Base-by-base conservation (phyloP, 2,888 invertebrate genomes). In the Perithous albicinctus region DNA sequence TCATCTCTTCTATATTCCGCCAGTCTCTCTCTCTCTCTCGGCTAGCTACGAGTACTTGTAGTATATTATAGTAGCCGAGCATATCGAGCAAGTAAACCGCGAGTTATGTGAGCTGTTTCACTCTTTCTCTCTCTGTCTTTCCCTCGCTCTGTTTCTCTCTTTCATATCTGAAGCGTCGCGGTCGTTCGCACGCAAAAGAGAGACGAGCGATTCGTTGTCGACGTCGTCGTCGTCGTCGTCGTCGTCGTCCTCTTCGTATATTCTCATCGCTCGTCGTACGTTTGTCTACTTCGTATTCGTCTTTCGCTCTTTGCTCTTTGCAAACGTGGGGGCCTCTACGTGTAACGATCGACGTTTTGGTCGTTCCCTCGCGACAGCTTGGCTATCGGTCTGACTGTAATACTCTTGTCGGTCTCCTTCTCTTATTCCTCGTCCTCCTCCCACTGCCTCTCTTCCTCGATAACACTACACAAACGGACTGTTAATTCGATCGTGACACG, bases 31-130 rank as follows among this genome's bases (percentile, higher is more conserved):
- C 35, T 3, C 23, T 23, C 56, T 3, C 20, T 61, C 61, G 10
- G 48, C 12, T 12, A 12, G n/a, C 63, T 46, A 18, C 56, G 32
- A 29, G 48, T 32, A 59, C 59, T 15, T 43, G 72, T 67, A 80
- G 70, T 81, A 81, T 81, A 81, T 81, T 81, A 78, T 73, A 81
- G 73, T 63, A 69, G 51, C 69, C 35, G 73, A 74, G 81, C 78
- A 77, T 81, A 81, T 81, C 78, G 78, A 82, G 78, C 81, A 78
- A 78, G 78, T 82, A 82, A 82, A 80, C 73, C 69, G 74, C 74
- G 78, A 78, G 78, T 82, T 82, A 82, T 74, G 78, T 54, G 78
- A 75, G 69, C 56, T 46, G 66, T 18, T n/a, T 26, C 59, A n/a
- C 43, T 29, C 56, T 29, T n/a, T n/a, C n/a, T n/a, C n/a, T n/a